These are phyloP conservation scores for Drosophila seclusa DNA, from an alignment of 2,888 invertebrate genomes.

Conservation along the genomic window DNA sequence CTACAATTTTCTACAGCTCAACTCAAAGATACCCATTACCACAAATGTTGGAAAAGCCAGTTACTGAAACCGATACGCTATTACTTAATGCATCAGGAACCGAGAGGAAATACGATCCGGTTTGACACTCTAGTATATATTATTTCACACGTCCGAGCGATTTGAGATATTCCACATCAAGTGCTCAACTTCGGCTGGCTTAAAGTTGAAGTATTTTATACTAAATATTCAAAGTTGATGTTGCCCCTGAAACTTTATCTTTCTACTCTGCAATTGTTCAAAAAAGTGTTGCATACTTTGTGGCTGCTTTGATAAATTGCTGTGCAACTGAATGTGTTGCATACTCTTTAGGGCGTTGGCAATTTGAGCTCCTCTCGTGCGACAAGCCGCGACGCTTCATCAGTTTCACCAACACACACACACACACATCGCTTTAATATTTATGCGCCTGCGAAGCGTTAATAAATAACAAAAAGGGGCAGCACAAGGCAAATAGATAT, in stretches of 20 bases:
- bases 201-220: neutral
- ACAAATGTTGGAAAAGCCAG: neutral
- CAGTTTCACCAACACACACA: conserved; percentile 16
- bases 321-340: conserved; percentile 13
- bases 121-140: neutral
- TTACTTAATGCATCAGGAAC: neutral
- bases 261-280: too few relatives aligned
- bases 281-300: conserved; percentile 42
- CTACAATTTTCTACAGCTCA: neutral
- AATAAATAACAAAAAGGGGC: conserved; percentile 36
- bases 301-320: conserved; percentile 16
- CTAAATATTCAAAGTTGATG: neutral
- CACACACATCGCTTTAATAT: conserved; percentile 17
- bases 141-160: neutral
- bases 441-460: conserved; percentile 43
- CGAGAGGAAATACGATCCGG: neutral
- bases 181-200: neutral
- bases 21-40: neutral
- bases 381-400: conserved; percentile 31
- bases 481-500: conserved; percentile 8
- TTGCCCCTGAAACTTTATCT: neutral
- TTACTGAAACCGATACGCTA: neutral
- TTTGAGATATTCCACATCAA: neutral
- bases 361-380: conserved; percentile 21
- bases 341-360: conserved; percentile 27